Conservation (phyloP, 2,113 vertebrate genomes). For the Ranitomeya variabilis region DNA sequence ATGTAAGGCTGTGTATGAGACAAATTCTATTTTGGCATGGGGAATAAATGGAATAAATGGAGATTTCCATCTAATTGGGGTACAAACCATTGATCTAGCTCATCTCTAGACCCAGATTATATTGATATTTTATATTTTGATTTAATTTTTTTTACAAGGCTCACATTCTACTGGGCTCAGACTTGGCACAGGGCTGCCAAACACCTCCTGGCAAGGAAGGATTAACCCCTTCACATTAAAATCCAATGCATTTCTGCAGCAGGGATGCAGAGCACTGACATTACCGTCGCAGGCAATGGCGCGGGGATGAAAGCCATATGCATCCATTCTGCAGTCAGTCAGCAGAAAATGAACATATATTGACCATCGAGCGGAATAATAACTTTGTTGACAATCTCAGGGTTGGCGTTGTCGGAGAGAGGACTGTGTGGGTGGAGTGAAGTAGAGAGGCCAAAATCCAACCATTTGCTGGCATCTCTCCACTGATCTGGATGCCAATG, state of each 20-base stretch:
- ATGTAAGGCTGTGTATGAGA: too few species aligned
- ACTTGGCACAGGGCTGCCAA: not conserved
- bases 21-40: too few species aligned
- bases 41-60: too few species aligned
- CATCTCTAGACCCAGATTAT: not conserved
- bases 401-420: conserved; percentile 58
- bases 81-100: not conserved
- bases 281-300: conserved; percentile 58
- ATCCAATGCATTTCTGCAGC: conserved; percentile 52
- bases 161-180: not conserved
- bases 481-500: conserved; percentile 27
- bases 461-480: conserved; percentile 22
- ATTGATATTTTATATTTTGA: not conserved
- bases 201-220: not conserved
- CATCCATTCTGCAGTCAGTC: conserved; percentile 61
- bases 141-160: not conserved
- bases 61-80: not conserved
- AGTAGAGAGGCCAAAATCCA: conserved; percentile 49
- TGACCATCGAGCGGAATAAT: conserved; percentile 71
- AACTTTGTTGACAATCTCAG: conserved; percentile 66
- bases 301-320: conserved; percentile 54
- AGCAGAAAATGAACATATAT: conserved; percentile 66
- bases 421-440: conserved; percentile 38
- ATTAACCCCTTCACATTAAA: conserved; percentile 1
- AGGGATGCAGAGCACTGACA: conserved; percentile 56